phyloP scores from a whole-genome alignment of 2,797 vertebrate genomes.

The Glossophaga mutica region DNA sequence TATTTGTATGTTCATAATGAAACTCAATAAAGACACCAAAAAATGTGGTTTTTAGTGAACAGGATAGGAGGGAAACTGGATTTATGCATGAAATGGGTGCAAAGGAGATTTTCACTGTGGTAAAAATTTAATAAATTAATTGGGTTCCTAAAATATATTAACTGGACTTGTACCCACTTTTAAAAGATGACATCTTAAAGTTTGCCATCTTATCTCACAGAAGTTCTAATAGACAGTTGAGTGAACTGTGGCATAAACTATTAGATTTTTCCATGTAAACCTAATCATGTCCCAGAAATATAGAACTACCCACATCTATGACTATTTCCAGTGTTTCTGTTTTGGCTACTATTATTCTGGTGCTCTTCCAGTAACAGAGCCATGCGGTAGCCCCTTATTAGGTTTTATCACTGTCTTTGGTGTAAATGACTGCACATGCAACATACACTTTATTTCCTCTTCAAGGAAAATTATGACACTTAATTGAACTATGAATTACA shows the following conservation, averaged over 20 bases:
- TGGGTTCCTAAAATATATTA: not conserved
- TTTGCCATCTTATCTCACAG: not conserved
- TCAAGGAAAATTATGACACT: not conserved
- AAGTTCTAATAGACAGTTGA: not conserved
- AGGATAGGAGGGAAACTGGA: not conserved
- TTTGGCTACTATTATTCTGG: not conserved
- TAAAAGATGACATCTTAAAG: not conserved
- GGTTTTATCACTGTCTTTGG: not conserved
- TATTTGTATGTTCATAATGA: not conserved
- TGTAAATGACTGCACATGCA: not conserved
- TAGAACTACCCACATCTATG: not conserved
- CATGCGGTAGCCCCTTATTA: not conserved
- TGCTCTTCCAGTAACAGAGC: not conserved
- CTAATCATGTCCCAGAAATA: not conserved
- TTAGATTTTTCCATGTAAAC: not conserved
- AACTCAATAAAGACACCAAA: conserved; percentile 7
- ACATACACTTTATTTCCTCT: not conserved
- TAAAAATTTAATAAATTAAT: not conserved
- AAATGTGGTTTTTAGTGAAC: not conserved
- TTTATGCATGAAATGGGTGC: not conserved
- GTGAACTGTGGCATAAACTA: not conserved
- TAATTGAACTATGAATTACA: not conserved
- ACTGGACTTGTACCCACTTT: not conserved
- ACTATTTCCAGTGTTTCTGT: not conserved
- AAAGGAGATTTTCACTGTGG: not conserved